These are phyloP conservation scores for Actinia equina DNA, from an alignment of 64 coral and sea anemone species.

Conservation along the genomic window DNA sequence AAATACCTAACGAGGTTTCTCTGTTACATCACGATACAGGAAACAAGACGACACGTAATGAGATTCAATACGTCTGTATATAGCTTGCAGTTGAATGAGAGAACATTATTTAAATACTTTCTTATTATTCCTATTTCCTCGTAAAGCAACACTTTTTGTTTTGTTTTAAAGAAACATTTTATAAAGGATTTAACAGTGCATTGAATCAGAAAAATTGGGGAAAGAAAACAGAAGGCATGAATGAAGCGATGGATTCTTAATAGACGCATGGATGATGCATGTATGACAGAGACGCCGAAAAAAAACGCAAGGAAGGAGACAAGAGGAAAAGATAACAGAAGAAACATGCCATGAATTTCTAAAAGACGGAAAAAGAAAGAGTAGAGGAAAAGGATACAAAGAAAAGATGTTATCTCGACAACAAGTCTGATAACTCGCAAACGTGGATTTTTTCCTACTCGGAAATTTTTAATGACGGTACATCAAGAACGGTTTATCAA, in stretches of 20 bases:
- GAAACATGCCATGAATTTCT: too few relatives aligned
- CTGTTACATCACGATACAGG: neutral
- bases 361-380: too few relatives aligned
- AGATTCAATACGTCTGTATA: neutral
- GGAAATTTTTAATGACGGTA: neutral
- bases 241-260: neutral
- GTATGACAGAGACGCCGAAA: neutral
- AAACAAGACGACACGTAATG: neutral
- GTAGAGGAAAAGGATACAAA: too few relatives aligned
- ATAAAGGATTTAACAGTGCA: neutral
- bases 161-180: neutral
- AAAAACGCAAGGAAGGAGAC: neutral
- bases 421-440: too few relatives aligned
- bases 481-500: neutral
- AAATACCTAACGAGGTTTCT: neutral
- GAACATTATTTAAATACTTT: too few relatives aligned
- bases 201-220: neutral
- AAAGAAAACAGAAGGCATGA: neutral
- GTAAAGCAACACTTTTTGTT: too few relatives aligned
- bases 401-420: too few relatives aligned
- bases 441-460: neutral
- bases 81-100: neutral
- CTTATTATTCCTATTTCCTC: too few relatives aligned
- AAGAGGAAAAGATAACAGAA: too few relatives aligned
- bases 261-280: neutral